Percentiles rank a stretch among this genome's conserved stretches.
Evolutionary conservation across 2,113 vertebrate genomes (phyloP).

Genomic region (Dascyllus trimaculatus): DNA sequence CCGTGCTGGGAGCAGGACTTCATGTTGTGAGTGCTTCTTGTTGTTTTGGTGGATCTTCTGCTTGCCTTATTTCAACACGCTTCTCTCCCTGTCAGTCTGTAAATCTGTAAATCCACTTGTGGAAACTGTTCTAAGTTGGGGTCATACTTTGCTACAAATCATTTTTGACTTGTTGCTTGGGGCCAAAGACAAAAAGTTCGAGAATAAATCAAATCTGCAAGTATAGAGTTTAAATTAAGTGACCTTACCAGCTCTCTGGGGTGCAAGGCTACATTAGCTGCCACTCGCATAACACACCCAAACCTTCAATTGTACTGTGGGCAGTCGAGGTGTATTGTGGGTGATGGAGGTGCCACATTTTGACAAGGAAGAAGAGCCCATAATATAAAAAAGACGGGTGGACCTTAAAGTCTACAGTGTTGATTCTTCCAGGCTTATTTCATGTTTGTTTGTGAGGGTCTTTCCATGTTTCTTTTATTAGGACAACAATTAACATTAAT

Average conservation of each 20-base stretch:
- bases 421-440: too few species aligned
- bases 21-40: constrained; percentile 93
- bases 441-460: too few species aligned
- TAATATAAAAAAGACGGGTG: too few species aligned
- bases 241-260: too few species aligned
- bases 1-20: constrained; percentile 99
- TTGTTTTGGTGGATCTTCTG: not conserved
- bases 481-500: too few species aligned
- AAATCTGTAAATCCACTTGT: not conserved
- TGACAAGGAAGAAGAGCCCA: constrained; percentile 1
- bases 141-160: not conserved
- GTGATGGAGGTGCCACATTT: not conserved
- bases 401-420: too few species aligned
- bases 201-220: not conserved
- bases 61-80: not conserved
- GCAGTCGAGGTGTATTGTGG: not conserved
- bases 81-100: not conserved
- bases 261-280: not conserved
- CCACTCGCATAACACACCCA: not conserved
- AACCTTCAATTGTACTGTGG: not conserved
- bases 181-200: not conserved
- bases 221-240: too few species aligned
- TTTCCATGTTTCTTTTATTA: too few species aligned
- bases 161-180: not conserved
- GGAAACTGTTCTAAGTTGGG: not conserved